Conservation (phyloP, 2,113 vertebrate species). For the Tonatia bakeri region DNA sequence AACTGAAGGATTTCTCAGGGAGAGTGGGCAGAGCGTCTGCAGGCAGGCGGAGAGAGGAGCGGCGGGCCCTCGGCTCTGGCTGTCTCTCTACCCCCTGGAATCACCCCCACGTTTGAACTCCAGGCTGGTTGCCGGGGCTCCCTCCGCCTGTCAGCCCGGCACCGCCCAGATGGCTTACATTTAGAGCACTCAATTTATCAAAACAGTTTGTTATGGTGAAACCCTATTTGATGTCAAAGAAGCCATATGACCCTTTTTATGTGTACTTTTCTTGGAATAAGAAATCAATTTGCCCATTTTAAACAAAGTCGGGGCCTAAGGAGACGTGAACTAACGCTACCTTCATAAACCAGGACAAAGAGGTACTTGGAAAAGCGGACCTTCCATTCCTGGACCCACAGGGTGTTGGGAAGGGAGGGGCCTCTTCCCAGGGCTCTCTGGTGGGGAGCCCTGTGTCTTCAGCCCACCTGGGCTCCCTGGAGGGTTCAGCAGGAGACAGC, state of each 20-base stretch:
- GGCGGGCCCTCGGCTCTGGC: neutral
- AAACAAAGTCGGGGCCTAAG: neutral
- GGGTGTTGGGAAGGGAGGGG: neutral
- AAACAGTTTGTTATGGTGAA: constrained; percentile 64
- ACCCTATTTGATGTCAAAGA: constrained; percentile 63
- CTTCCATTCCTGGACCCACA: rapidly evolving
- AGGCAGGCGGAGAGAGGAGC: neutral
- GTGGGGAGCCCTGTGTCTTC: neutral
- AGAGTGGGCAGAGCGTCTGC: neutral
- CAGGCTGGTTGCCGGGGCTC: neutral
- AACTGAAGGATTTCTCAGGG: neutral
- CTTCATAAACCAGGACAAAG: neutral
- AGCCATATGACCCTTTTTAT: constrained; percentile 50
- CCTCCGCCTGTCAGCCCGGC: neutral
- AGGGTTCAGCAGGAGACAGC: rapidly evolving
- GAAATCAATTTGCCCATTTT: constrained; percentile 50
- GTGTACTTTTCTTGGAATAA: constrained; percentile 53
- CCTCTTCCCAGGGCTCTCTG: neutral
- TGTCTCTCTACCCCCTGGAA: neutral
- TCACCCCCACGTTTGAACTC: neutral
- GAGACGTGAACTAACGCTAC: neutral
- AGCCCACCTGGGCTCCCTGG: rapidly evolving
- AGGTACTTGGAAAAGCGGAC: neutral
- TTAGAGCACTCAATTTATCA: constrained; percentile 62
- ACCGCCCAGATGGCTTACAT: constrained; percentile 53